These are phyloP conservation scores for Rhinoptilus africanus DNA, from an alignment of 2,113 vertebrate species.

Conservation along the genomic window DNA sequence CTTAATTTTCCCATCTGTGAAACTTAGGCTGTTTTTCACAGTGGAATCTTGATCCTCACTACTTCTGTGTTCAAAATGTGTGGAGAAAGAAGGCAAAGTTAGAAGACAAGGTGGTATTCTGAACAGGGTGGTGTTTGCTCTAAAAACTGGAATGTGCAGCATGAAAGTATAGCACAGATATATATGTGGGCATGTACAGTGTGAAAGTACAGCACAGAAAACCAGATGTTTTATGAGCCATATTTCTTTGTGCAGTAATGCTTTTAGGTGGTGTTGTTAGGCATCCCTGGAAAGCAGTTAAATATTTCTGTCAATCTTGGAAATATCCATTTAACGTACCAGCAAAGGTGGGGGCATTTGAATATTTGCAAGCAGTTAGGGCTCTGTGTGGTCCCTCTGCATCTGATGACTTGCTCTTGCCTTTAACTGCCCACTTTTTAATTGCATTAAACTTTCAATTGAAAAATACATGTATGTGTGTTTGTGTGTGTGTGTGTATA, in stretches of 20 bases:
- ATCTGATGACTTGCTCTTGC: neutral
- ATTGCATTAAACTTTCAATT: neutral
- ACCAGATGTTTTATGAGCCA: neutral
- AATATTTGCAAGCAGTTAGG: neutral
- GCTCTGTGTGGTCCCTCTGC: neutral
- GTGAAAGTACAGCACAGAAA: neutral
- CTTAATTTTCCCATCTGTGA: slow-evolving; percentile 24
- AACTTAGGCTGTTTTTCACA: neutral
- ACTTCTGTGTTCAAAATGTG: neutral
- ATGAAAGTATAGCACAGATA: neutral
- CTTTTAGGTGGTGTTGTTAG: neutral
- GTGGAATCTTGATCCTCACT: neutral
- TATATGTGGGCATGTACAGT: neutral
- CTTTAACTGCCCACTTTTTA: neutral
- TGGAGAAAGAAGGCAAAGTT: neutral
- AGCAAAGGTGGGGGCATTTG: neutral
- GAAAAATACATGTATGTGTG: neutral
- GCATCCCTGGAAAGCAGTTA: neutral
- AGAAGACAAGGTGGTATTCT: neutral
- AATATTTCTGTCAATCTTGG: neutral
- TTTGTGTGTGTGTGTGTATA: no score
- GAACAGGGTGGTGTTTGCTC: neutral
- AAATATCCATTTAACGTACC: neutral
- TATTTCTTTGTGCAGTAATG: neutral
- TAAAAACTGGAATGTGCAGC: neutral